Conservation (phyloP, 2,797 vertebrate species). For the Chrysocyon brachyurus region DNA sequence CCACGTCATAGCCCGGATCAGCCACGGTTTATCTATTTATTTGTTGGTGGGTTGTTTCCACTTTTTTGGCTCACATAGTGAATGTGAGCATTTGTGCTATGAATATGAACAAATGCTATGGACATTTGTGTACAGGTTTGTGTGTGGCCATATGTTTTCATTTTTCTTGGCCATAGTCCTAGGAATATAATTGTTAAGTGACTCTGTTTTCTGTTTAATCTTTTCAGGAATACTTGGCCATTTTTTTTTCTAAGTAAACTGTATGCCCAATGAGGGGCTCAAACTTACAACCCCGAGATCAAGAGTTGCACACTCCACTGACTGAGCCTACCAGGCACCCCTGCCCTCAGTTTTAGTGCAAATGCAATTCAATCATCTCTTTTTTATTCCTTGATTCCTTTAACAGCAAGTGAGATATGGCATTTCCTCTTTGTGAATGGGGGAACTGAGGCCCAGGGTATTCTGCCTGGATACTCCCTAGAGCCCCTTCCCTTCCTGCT, state of each 20-base stretch:
- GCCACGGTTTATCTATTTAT: background rate
- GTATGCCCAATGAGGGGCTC: background rate
- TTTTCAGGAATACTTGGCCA: background rate
- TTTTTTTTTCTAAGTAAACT: background rate
- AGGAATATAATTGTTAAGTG: background rate
- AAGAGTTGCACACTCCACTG: background rate
- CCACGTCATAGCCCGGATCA: no score
- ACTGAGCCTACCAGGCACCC: background rate
- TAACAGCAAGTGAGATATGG: background rate
- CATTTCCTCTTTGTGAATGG: background rate
- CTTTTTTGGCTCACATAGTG: background rate
- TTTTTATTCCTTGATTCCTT: conserved; percentile 1
- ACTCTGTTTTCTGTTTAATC: background rate
- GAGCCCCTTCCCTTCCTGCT: no score
- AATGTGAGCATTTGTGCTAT: background rate
- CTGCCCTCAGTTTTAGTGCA: background rate
- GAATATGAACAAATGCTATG: background rate
- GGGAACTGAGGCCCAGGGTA: background rate
- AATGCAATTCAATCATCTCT: background rate
- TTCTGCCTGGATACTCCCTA: background rate
- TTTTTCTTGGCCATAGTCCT: background rate
- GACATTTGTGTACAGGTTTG: background rate
- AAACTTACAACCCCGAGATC: background rate
- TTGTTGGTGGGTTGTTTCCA: background rate
- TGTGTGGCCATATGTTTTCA: background rate